Evolutionary conservation across 1,140 invertebrate species (phyloP).

Genomic region (Oreohelix idahoensis): DNA sequence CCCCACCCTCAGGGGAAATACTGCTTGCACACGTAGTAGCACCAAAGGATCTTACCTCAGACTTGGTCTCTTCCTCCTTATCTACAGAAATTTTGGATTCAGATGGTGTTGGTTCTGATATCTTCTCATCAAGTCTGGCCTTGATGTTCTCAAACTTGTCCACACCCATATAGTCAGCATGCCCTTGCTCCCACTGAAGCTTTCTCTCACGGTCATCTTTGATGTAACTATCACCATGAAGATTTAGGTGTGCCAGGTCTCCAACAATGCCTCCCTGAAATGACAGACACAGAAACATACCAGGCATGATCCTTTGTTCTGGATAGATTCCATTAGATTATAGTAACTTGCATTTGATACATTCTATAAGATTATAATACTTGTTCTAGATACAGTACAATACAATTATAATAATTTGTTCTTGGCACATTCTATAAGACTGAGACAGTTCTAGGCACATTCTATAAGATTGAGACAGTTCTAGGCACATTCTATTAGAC

Average conservation of each 20-base stretch:
- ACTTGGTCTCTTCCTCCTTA: not conserved
- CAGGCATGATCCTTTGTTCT: conserved; percentile 42
- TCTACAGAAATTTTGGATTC: not conserved
- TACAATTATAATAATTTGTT: no score
- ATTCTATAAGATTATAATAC: no score
- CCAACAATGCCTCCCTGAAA: conserved; percentile 85
- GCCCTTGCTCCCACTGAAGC: conserved; percentile 92
- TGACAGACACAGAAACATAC: not conserved
- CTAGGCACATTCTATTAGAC: no score
- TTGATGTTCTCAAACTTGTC: conserved; percentile 93
- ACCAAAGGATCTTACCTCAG: not conserved
- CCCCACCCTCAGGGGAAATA: not conserved
- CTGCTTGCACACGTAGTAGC: not conserved
- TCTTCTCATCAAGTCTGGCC: conserved; percentile 48
- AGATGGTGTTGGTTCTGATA: not conserved
- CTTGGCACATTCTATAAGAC: no score
- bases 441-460: no score
- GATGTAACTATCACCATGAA: conserved; percentile 1
- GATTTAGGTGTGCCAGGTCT: conserved; percentile 63
- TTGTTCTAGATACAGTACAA: no score
- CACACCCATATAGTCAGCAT: conserved; percentile 92
- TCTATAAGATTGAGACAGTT: no score
- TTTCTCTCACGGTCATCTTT: conserved; percentile 72
- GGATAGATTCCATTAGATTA: no score
- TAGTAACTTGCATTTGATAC: no score